Base-by-base conservation (phyloP, 2,797 vertebrate species). In the Esox lucius region DNA sequence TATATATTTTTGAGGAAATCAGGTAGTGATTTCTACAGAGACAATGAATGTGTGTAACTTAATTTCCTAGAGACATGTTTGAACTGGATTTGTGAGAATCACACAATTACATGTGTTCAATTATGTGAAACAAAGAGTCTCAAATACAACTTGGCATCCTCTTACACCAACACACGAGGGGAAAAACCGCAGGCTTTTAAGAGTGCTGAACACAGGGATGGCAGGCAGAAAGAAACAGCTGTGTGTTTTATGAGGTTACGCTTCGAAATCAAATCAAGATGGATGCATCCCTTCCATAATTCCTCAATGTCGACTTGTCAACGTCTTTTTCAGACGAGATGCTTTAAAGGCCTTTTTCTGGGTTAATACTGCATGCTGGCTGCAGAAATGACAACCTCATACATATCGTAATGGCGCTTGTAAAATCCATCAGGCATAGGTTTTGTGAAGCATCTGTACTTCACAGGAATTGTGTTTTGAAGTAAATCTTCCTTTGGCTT, bases 281-380 rank as follows among this genome's bases (percentile, higher is more conserved):
- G 85, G 90, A 96, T 95, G 93, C 89, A 87, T 93, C 90, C 79
- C 88, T 92, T 92, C 93, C 75, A 79, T 91, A 91, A 96, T 97
- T 95, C 93, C 92, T 96, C 95, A 96, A 94, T 93, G 94, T 96
- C 95, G 94, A 93, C 89, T 94, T 96, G 96, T 96, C 94, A 93
- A 85, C 91, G 89, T 88, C 93, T 90, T 93, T 93, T 94, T 96
- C 95, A 95, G 91, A 90, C 89, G 93, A 90, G 93, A 91, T 92
- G 91, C 96, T 96, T 95, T 94, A 94, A 95, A 91, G 92, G 69
- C n/a, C 78, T 69, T 90, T 92, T 93, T 87, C 28, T 93, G 94
- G 91, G 96, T 96, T 96, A 96, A 97, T 95, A 96, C 91, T 95
- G 92, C 91, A 96, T 93, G 94, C 92, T 88, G 85, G 85, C 81